These are phyloP conservation scores for Malthinus flaveolus DNA, from an alignment of 2,888 invertebrate species.

Conservation along the genomic window DNA sequence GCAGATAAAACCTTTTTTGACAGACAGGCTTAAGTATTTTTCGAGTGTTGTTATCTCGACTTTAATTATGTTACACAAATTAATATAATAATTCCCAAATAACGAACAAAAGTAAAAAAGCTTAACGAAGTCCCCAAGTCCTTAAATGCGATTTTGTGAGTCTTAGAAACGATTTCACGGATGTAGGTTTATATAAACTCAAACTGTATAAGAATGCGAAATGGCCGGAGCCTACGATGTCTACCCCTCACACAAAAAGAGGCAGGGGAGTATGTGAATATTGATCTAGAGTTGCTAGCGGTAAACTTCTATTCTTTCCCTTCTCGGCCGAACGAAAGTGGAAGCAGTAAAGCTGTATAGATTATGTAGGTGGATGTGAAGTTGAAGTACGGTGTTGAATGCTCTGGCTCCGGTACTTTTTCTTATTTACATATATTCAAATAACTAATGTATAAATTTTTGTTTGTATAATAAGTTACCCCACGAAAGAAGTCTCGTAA, in stretches of 20 bases:
- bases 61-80: constrained; percentile 13
- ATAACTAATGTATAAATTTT: constrained; percentile 1
- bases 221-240: constrained; percentile 30
- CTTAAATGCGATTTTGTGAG: constrained; percentile 21
- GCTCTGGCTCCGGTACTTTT: constrained; percentile 4
- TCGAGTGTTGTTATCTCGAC: not conserved
- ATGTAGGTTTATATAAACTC: constrained; percentile 28
- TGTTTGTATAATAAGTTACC: not conserved
- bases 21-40: not conserved
- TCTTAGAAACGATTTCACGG: constrained; percentile 21
- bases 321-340: constrained; percentile 34
- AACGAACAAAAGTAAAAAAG: constrained; percentile 45
- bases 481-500: no score
- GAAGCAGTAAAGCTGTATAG: constrained; percentile 40
- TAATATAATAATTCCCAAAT: constrained; percentile 40
- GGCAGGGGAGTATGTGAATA: constrained; percentile 49
- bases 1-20: not conserved
- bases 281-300: constrained; percentile 48
- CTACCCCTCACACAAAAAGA: constrained; percentile 43
- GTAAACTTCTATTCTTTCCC: constrained; percentile 50
- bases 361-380: constrained; percentile 41
- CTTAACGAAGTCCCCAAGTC: constrained; percentile 47
- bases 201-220: constrained; percentile 32
- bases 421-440: constrained; percentile 1
- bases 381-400: constrained; percentile 25